Percentiles rank a stretch among this genome's conserved stretches.
Conservation (phyloP, 35 echinoderm and acorn worm species). For the Hemicentrotus pulcherrimus region DNA sequence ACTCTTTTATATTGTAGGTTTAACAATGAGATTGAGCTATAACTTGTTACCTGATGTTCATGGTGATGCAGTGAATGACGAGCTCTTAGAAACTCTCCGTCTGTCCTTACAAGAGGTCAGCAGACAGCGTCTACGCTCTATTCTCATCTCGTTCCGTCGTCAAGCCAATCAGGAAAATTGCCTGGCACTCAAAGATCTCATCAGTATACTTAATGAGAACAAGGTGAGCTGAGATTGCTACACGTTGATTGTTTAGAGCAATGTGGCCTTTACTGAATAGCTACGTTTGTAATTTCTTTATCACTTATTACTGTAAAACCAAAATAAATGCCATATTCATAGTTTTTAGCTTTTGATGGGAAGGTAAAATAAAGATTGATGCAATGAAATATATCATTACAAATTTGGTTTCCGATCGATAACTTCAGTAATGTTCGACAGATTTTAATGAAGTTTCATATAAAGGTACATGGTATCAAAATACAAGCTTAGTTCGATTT, state of each 20-base stretch:
- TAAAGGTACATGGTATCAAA: too few relatives aligned
- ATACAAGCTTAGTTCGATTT: too few relatives aligned
- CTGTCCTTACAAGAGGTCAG: conserved; percentile 27
- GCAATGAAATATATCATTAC: too few relatives aligned
- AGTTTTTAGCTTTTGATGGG: too few relatives aligned
- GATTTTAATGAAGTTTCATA: too few relatives aligned
- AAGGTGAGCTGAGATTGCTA: not conserved
- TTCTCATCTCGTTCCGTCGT: conserved; percentile 43
- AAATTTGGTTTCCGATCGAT: too few relatives aligned
- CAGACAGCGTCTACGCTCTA: conserved; percentile 1
- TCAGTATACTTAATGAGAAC: conserved; percentile 44
- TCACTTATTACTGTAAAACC: too few relatives aligned
- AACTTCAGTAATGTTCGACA: too few relatives aligned
- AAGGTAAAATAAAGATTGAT: too few relatives aligned
- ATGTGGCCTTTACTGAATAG: too few relatives aligned
- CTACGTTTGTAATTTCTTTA: too few relatives aligned
- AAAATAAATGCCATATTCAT: too few relatives aligned
- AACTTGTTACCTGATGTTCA: conserved; percentile 37
- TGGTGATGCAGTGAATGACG: conserved; percentile 31
- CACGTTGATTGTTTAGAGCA: not conserved
- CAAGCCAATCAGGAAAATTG: conserved; percentile 37
- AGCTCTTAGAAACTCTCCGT: conserved; percentile 13
- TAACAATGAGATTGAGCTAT: conserved; percentile 36
- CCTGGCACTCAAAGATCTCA: conserved; percentile 26
- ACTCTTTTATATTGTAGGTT: conserved; percentile 1